A percentile compares a stretch with the other conserved stretches of the same genome.
phyloP scores from a whole-genome alignment of 2,888 invertebrate species.

The Himalopsyche kuldschensis region DNA sequence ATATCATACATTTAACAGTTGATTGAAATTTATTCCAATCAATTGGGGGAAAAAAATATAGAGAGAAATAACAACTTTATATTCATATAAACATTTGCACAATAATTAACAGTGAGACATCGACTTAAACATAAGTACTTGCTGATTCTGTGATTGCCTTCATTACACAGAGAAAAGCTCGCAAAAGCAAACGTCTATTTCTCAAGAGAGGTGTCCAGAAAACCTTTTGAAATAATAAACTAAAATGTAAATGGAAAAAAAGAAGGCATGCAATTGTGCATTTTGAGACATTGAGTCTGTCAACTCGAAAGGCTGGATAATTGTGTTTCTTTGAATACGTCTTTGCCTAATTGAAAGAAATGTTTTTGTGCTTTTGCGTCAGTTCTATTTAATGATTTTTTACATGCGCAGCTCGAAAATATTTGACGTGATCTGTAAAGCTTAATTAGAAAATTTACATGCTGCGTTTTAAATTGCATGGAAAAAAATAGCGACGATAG shows the following conservation, averaged over 20 bases:
- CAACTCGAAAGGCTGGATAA: not conserved
- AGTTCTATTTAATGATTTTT: not conserved
- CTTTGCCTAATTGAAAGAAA: no score
- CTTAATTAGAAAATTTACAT: not conserved
- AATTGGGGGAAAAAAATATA: no score
- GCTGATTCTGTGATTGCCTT: not conserved
- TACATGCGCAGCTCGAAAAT: not conserved
- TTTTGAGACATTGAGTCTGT: not conserved
- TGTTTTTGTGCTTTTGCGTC: no score
- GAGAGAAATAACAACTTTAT: not conserved
- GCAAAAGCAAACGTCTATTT: not conserved
- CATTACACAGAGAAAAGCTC: not conserved
- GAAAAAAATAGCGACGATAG: no score
- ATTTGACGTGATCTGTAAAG: not conserved
- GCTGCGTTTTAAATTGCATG: no score
- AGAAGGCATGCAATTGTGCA: not conserved
- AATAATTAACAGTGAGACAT: not conserved
- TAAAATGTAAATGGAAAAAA: not conserved
- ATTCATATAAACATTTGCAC: not conserved
- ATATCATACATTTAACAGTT: no score
- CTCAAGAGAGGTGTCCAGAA: not conserved
- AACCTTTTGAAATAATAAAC: not conserved
- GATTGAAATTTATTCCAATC: no score
- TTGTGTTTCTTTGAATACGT: not conserved
- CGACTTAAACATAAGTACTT: not conserved